A percentile compares a stretch with the other conserved stretches of the same genome.
Conservation (phyloP, 2,113 vertebrate genomes). For the Narcine bancroftii region DNA sequence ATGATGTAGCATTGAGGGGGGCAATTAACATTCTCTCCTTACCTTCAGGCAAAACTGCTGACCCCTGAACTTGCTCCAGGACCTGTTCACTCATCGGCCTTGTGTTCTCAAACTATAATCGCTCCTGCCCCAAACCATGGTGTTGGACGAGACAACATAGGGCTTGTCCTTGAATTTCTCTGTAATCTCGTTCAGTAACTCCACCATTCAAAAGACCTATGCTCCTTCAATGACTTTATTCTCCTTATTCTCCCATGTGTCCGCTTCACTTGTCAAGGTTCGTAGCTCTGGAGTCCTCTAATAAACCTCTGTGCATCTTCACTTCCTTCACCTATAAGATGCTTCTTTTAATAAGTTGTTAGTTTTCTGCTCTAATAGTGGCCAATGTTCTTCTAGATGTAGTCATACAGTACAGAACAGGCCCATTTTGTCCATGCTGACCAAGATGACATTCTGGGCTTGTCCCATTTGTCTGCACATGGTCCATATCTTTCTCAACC, state of each 20-base stretch:
- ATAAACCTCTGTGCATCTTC: neutral
- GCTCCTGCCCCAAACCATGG: too few relatives aligned
- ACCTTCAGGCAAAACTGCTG: neutral
- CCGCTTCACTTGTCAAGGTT: neutral
- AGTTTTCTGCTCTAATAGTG: neutral
- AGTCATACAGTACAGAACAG: too few relatives aligned
- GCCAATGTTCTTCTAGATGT: neutral
- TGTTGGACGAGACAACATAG: too few relatives aligned
- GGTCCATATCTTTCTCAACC: too few relatives aligned
- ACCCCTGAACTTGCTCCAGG: neutral
- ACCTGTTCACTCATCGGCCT: neutral
- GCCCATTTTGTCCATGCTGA: too few relatives aligned
- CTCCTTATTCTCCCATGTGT: too few relatives aligned
- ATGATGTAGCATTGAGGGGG: neutral
- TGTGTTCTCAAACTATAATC: too few relatives aligned
- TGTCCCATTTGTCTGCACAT: too few relatives aligned
- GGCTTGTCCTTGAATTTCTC: neutral
- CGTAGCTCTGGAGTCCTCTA: too few relatives aligned
- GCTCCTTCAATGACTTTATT: neutral
- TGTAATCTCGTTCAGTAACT: neutral
- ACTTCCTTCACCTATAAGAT: neutral
- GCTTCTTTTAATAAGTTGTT: neutral
- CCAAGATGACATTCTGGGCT: too few relatives aligned
- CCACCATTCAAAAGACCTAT: neutral
- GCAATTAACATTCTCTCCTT: too few relatives aligned